These are phyloP conservation scores for Onychomys arenicola DNA, from an alignment of 2,797 vertebrate genomes.

Conservation along the genomic window DNA sequence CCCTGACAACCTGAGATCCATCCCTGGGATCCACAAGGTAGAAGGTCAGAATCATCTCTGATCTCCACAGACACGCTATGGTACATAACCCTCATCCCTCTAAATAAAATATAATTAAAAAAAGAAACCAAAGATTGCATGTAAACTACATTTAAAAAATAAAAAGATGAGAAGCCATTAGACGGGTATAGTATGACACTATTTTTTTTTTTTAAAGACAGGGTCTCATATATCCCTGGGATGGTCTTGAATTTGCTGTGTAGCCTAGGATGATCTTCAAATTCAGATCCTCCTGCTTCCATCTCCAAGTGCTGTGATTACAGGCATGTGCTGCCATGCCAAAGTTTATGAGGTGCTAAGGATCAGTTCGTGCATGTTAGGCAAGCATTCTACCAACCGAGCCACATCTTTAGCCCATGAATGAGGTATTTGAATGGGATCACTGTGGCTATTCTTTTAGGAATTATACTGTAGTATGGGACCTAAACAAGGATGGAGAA, in stretches of 20 bases:
- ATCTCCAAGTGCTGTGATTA: not conserved
- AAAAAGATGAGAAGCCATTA: not conserved
- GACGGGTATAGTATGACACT: not conserved
- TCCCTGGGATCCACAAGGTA: not conserved
- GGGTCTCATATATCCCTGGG: not conserved
- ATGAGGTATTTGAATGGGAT: not conserved
- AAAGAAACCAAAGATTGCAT: not conserved
- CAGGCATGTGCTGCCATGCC: not conserved
- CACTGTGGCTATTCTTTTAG: not conserved
- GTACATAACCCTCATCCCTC: too few relatives aligned
- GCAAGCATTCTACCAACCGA: not conserved
- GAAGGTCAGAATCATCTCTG: not conserved
- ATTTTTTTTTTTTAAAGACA: not conserved
- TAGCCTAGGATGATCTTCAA: not conserved
- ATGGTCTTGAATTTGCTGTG: not conserved
- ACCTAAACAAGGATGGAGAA: not conserved
- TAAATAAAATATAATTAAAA: not conserved
- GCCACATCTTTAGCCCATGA: not conserved
- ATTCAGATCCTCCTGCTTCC: not conserved
- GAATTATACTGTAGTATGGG: accelerated
- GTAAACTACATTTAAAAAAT: not conserved
- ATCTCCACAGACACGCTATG: not conserved
- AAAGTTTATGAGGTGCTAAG: not conserved
- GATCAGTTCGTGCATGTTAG: not conserved
- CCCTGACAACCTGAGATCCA: not conserved